Conservation (phyloP, 2,888 invertebrate species). For the Drosophila atroscutellata region DNA sequence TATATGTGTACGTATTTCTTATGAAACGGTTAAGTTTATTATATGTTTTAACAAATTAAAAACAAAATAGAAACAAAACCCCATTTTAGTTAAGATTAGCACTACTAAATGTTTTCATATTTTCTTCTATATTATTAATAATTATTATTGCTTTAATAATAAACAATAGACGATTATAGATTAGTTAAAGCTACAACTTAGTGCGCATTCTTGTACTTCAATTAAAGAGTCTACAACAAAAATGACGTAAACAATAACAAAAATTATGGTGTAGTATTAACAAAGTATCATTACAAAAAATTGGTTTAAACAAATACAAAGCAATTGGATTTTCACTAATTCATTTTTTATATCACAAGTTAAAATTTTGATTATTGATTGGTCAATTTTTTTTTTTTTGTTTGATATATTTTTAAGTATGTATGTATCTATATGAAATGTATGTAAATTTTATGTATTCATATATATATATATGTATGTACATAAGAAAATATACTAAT, state of each 20-base stretch:
- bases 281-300: conserved; percentile 32
- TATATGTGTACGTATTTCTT: conserved; percentile 56
- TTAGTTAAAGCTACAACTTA: conserved; percentile 79
- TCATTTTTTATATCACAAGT: conserved; percentile 81
- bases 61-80: conserved; percentile 55
- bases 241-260: conserved; percentile 55
- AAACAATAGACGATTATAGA: conserved; percentile 57
- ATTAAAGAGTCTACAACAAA: conserved; percentile 58
- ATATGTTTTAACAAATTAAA: conserved; percentile 57
- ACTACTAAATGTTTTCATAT: conserved; percentile 44
- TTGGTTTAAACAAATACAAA: conserved; percentile 49
- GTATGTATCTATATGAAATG: conserved; percentile 37
- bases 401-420: conserved; percentile 26
- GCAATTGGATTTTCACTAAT: conserved; percentile 59
- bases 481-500: conserved; percentile 75
- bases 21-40: conserved; percentile 61
- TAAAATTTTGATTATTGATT: conserved; percentile 84
- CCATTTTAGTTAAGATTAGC: conserved; percentile 53
- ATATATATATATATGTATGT: conserved; percentile 52
- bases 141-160: conserved; percentile 55
- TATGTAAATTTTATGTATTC: conserved; percentile 32
- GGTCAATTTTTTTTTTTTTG: conserved; percentile 69
- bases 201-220: conserved; percentile 76
- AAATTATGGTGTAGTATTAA: conserved; percentile 37
- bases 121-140: conserved; percentile 45